Evolutionary conservation across 1,140 invertebrate species (phyloP).

Genomic region (Lysiphlebus fabarum): DNA sequence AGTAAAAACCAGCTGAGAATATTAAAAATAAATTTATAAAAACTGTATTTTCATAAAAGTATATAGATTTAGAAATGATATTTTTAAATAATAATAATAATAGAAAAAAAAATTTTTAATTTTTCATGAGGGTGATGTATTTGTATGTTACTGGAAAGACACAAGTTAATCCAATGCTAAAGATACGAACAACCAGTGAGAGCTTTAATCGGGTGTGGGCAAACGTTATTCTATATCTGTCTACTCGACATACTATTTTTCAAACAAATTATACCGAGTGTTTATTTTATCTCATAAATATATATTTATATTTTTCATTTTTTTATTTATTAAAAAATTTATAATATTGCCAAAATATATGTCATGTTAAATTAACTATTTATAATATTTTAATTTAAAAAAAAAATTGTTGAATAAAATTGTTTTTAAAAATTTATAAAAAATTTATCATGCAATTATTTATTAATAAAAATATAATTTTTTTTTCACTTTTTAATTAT

Average conservation of each 20-base stretch:
- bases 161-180: conserved; percentile 17
- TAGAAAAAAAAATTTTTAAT: no score
- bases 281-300: conserved; percentile 3
- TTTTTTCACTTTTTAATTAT: background rate
- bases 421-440: no score
- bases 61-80: no score
- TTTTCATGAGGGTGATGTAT: background rate
- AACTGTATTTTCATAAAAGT: no score
- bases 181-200: conserved; percentile 19
- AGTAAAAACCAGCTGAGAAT: no score
- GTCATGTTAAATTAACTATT: no score
- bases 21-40: no score
- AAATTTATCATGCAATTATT: no score
- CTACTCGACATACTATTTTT: conserved; percentile 3
- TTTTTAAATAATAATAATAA: no score
- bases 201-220: conserved; percentile 26
- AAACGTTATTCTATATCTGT: conserved; percentile 25
- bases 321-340: background rate
- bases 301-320: background rate
- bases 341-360: no score
- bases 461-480: background rate
- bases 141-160: background rate
- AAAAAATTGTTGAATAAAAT: no score
- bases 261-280: background rate
- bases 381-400: no score